Base-by-base conservation (phyloP, 1,140 invertebrate genomes). In the Gonatopus flavifemur region DNA sequence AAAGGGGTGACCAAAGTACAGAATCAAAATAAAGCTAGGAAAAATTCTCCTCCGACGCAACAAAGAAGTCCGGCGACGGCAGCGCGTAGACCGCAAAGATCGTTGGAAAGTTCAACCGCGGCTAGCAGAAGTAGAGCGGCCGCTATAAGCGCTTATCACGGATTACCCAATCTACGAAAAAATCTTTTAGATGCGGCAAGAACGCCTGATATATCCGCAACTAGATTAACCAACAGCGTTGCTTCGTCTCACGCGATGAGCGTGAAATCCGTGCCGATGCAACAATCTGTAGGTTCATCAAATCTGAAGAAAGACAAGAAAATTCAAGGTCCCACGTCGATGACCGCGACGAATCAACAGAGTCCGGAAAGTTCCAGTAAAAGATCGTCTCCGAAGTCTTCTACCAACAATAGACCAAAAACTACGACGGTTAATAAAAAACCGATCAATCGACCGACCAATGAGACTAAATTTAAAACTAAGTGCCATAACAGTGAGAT, bases 141-240 rank as follows among this genome's bases (percentile, higher is more conserved):
- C 1, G 73, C 76, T 4, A 69, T 70, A 13, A 69, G 52, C 6
- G 49, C 65, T 8, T 76, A 74, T 40, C 70, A 76, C 8, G 70
- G 69, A 1, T 64, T 73, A 3, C 67, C 72, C 3, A 76, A 57
- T 66, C 56, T 77, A 21, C 62, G 76, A 9, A 67, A 66, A 46
- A 78, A 62, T 56, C 61, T 77, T 12, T 45, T 78, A 3, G 76
- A 78, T 28, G 76, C 76, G 3, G 74, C 76, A 0, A 78, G 70
- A 35, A 76, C 74, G 1, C 74, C 76, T 0, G 76, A 77, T 22
- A 52, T 77, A 20, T 49, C 65, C 16, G 58, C 37, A 33, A 74
- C 63, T 52, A 41, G 42, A 19, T 31, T 62, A 5, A 59, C 33
- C 21, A 21, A 21, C 16, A 41, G 52, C 6, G 44, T 52, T 7